Conservation (phyloP, 2,113 vertebrate genomes). For the Haemorhous mexicanus region DNA sequence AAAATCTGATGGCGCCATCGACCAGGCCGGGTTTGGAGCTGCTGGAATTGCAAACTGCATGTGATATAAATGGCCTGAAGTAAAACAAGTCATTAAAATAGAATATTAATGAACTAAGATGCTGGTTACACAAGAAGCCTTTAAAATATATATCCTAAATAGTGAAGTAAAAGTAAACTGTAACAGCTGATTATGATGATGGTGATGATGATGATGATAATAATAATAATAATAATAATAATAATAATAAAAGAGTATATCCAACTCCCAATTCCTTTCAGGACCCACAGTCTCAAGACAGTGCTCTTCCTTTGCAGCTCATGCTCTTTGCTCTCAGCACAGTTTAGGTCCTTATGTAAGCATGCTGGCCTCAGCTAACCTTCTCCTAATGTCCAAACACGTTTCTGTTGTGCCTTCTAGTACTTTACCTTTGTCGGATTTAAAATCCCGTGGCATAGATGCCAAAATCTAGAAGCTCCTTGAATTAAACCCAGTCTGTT, state of each 20-base stretch:
- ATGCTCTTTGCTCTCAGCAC: neutral
- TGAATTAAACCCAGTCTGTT: neutral
- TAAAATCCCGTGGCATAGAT: neutral
- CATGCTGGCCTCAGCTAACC: slow-evolving; percentile 39
- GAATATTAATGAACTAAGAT: slow-evolving; percentile 30
- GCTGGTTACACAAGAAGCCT: neutral
- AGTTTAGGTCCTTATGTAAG: slow-evolving; percentile 41
- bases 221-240: neutral
- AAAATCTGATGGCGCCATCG: neutral
- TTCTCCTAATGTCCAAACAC: neutral
- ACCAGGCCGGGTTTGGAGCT: neutral
- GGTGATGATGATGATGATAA: neutral
- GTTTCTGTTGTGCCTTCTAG: slow-evolving; percentile 20
- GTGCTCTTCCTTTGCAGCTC: slow-evolving; percentile 6
- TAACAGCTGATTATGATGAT: neutral
- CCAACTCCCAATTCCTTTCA: neutral
- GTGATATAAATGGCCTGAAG: slow-evolving; percentile 30
- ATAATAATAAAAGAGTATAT: neutral
- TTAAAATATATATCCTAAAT: slow-evolving; percentile 8
- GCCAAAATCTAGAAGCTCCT: neutral
- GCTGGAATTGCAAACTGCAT: neutral
- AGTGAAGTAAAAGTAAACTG: neutral
- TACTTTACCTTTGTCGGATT: slow-evolving; percentile 5
- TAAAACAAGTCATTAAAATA: slow-evolving; percentile 45
- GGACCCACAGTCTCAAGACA: neutral